phyloP scores from a whole-genome alignment of 2,113 vertebrate genomes.

The Chinchilla lanigera region DNA sequence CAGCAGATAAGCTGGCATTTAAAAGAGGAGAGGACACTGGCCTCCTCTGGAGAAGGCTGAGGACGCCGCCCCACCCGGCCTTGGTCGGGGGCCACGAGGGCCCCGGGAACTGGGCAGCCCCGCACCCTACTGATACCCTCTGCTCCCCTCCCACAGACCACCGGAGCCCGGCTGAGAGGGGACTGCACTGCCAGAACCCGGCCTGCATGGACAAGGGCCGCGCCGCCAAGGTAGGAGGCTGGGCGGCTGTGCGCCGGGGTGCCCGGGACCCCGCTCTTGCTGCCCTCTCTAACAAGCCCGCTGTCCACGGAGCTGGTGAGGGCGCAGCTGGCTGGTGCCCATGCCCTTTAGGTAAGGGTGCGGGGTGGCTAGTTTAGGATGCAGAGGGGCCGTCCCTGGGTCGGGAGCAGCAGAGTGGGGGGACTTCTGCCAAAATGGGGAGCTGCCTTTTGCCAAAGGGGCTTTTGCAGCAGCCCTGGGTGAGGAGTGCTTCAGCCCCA shows the following conservation, averaged over 20 bases:
- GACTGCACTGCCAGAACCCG: conserved; percentile 91
- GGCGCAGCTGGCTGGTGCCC: conserved; percentile 87
- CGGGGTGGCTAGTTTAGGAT: neutral
- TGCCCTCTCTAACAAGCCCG: conserved; percentile 75
- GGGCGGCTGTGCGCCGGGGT: neutral
- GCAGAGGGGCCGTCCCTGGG: neutral
- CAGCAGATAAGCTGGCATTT: conserved; percentile 78
- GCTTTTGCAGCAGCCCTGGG: neutral
- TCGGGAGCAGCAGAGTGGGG: neutral
- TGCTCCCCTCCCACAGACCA: conserved; percentile 87
- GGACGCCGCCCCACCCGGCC: neutral
- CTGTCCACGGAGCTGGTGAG: conserved; percentile 85
- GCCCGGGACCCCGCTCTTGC: neutral
- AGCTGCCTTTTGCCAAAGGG: neutral
- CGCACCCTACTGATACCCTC: conserved; percentile 17
- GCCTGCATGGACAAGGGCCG: conserved; percentile 90
- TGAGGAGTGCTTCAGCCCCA: neutral
- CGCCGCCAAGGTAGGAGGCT: conserved; percentile 90
- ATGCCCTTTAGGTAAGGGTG: neutral
- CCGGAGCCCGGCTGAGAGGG: conserved; percentile 87
- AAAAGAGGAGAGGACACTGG: conserved; percentile 78
- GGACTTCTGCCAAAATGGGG: neutral
- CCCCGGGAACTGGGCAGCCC: conserved; percentile 44
- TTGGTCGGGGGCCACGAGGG: neutral
- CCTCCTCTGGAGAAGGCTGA: conserved; percentile 73